Conservation (phyloP, 2,797 vertebrate species). For the Mareca strepera region DNA sequence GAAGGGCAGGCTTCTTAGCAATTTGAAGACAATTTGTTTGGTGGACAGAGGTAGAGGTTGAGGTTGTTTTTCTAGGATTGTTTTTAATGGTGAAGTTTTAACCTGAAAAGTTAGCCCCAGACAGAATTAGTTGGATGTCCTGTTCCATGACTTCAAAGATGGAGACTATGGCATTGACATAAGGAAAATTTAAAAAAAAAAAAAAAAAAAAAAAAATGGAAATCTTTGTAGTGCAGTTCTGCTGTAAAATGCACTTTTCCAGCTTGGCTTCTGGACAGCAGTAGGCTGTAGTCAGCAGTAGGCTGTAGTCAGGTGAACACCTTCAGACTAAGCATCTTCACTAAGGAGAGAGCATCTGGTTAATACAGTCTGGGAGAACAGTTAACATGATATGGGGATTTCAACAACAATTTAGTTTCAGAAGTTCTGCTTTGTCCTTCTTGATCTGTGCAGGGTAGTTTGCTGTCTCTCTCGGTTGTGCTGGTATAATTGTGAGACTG, state of each 20-base stretch:
- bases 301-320: background rate
- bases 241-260: background rate
- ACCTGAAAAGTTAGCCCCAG: background rate
- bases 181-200: background rate
- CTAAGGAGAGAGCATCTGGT: background rate
- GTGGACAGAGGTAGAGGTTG: background rate
- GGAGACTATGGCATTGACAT: background rate
- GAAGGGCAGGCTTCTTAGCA: constrained; percentile 15
- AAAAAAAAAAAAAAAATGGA: background rate
- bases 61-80: background rate
- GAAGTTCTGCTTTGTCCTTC: background rate
- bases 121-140: background rate
- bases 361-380: background rate
- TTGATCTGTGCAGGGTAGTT: background rate
- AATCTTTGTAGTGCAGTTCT: background rate
- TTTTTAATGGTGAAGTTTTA: background rate
- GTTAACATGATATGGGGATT: background rate
- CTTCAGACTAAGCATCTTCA: background rate
- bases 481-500: background rate
- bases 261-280: background rate
- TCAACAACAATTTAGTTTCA: background rate
- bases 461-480: background rate
- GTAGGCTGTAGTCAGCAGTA: background rate
- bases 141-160: background rate
- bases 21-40: background rate